Evolutionary conservation across 1,140 invertebrate species (phyloP).

Genomic region (Lepidostoma basale): DNA sequence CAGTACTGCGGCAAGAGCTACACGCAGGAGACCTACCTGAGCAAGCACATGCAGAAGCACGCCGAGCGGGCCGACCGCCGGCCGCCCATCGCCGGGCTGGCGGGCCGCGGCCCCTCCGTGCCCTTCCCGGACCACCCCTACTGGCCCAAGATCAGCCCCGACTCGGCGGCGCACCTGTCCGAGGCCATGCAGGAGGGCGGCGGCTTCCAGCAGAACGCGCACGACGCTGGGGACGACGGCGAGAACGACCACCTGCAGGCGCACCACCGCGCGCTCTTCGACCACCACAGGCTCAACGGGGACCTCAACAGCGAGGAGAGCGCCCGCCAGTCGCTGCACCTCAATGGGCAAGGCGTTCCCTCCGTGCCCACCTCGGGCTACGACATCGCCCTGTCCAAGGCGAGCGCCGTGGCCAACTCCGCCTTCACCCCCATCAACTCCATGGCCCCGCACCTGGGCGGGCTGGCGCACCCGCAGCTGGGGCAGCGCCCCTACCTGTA

Average conservation of each 20-base stretch:
- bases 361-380: constrained; percentile 43
- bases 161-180: constrained; percentile 71
- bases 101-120: constrained; percentile 58
- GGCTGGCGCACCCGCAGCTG: constrained; percentile 74
- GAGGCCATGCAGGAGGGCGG: constrained; percentile 66
- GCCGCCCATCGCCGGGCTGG: constrained; percentile 76
- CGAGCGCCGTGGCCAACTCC: constrained; percentile 71
- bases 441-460: constrained; percentile 75
- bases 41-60: constrained; percentile 99
- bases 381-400: constrained; percentile 56
- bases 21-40: constrained; percentile 98
- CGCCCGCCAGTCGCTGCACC: constrained; percentile 35
- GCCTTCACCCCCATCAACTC: constrained; percentile 90
- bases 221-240: constrained; percentile 70
- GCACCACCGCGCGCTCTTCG: constrained; percentile 50
- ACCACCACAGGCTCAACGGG: constrained; percentile 49
- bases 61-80: constrained; percentile 89
- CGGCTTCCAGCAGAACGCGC: constrained; percentile 66
- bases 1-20: constrained; percentile 99
- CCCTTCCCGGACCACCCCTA: constrained; percentile 72
- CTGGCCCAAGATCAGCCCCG: constrained; percentile 80
- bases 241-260: constrained; percentile 62
- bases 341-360: constrained; percentile 35
- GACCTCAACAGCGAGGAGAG: constrained; percentile 35
- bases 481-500: constrained; percentile 86